Conservation (phyloP, 2,113 vertebrate genomes). For the Chrysochloris asiatica region DNA sequence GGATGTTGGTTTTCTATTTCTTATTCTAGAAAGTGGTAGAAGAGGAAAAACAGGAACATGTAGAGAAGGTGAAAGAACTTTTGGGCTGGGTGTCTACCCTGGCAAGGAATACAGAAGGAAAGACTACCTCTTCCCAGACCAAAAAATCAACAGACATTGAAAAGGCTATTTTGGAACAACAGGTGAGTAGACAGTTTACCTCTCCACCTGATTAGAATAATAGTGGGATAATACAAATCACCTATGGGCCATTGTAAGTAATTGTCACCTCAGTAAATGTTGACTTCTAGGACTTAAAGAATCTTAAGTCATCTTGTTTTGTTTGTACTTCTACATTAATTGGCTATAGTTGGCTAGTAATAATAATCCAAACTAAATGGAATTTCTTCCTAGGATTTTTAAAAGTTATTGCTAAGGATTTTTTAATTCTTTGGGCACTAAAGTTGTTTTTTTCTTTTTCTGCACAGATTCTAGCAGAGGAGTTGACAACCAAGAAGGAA, state of each 20-base stretch:
- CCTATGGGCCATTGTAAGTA: neutral
- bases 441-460: conserved; percentile 10
- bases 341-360: neutral
- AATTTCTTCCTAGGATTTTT: neutral
- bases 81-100: conserved; percentile 92
- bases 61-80: conserved; percentile 94
- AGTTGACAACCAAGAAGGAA: conserved; percentile 92
- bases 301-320: neutral
- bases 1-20: conserved; percentile 37
- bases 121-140: conserved; percentile 73
- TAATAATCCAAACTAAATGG: conserved; percentile 15
- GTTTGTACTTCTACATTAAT: neutral
- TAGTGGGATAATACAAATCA: neutral
- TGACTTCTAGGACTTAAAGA: conserved; percentile 16
- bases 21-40: conserved; percentile 94
- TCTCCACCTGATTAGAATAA: neutral
- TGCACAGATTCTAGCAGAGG: conserved; percentile 90
- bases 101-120: conserved; percentile 84
- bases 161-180: conserved; percentile 93
- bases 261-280: conserved; percentile 10
- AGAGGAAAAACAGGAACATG: conserved; percentile 94
- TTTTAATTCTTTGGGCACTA: conserved; percentile 21
- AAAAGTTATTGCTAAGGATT: conserved; percentile 30
- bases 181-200: conserved; percentile 83
- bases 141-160: conserved; percentile 84